Conservation (phyloP, 2,797 vertebrate species). For the Bradypus variegatus region DNA sequence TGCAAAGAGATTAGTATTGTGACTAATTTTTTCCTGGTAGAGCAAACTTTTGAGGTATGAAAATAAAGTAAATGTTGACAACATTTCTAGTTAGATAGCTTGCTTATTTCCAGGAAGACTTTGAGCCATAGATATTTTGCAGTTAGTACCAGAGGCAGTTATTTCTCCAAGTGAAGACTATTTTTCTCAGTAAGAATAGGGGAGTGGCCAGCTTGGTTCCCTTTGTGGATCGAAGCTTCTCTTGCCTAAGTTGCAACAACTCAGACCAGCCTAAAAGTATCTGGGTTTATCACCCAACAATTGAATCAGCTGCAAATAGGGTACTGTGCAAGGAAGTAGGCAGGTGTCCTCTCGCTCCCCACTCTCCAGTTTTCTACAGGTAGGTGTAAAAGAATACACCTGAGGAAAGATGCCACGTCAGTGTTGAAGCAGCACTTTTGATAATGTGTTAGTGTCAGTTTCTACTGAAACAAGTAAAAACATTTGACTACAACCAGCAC, state of each 20-base stretch:
- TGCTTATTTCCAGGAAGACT: background rate
- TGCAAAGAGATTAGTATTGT: background rate
- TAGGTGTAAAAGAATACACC: background rate
- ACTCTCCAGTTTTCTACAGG: background rate
- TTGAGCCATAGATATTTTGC: background rate
- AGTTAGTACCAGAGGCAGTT: background rate
- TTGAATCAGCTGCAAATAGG: too few relatives aligned
- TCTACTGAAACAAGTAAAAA: background rate
- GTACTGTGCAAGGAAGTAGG: background rate
- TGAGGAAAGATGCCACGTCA: background rate
- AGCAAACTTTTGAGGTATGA: background rate
- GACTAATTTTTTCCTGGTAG: background rate
- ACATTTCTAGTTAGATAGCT: background rate
- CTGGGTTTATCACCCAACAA: background rate
- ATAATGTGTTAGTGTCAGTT: background rate
- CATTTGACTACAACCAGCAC: background rate
- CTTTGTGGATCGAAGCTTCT: background rate
- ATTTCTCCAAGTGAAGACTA: background rate
- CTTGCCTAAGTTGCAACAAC: background rate
- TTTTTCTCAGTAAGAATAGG: background rate
- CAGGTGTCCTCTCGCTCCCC: background rate
- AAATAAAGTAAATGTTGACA: background rate
- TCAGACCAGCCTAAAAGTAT: background rate
- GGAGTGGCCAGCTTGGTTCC: background rate
- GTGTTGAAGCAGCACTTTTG: background rate